Percentiles rank a stretch among this genome's conserved stretches.
Evolutionary conservation across 2,797 vertebrate genomes (phyloP).

Genomic region (Etheostoma perlongum): DNA sequence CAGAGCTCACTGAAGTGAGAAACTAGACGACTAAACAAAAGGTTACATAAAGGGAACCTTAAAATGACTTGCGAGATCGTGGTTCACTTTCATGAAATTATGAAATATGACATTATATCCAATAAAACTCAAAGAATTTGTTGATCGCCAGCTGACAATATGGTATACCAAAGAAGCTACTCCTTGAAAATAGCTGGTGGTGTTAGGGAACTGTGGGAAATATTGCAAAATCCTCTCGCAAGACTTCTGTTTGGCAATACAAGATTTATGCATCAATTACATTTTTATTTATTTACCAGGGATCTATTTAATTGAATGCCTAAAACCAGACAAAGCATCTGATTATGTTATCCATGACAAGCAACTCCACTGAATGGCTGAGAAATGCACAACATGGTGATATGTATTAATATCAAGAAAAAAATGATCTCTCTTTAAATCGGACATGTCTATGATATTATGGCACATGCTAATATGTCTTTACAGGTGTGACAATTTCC

Average conservation of each 20-base stretch:
- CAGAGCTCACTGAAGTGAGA: constrained; percentile 15
- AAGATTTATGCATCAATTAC: constrained; percentile 1
- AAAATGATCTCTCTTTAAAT: background rate
- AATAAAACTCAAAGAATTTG: background rate
- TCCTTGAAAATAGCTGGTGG: background rate
- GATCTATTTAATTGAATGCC: background rate
- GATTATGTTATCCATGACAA: background rate
- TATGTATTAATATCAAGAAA: background rate
- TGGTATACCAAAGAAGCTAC: background rate
- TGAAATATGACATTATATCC: background rate
- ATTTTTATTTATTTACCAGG: background rate
- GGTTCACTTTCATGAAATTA: too few relatives aligned
- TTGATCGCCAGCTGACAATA: background rate
- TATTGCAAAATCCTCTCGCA: constrained; percentile 7
- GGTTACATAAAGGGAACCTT: background rate
- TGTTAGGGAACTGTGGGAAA: background rate
- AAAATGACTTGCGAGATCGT: background rate
- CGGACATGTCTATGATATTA: background rate
- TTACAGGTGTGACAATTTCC: background rate
- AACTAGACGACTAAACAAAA: background rate
- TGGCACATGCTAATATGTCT: background rate
- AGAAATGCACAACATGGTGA: background rate
- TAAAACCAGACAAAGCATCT: background rate
- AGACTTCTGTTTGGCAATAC: background rate
- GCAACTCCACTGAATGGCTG: background rate